Base-by-base conservation (phyloP, 2,113 vertebrate genomes). In the Notarius quadriscutis region DNA sequence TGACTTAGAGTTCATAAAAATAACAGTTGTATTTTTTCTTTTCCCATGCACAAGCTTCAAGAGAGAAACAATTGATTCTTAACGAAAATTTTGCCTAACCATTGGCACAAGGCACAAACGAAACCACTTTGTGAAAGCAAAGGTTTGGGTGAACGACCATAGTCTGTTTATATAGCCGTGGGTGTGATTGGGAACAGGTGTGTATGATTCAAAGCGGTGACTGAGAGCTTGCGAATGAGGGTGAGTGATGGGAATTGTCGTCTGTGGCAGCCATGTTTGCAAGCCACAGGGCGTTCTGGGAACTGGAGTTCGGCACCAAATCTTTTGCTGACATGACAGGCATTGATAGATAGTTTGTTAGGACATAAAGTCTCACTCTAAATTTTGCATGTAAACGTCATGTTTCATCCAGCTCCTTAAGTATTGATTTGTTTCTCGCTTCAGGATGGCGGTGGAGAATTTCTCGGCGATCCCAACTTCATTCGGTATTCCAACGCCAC, bases 381-480 rank as follows among this genome's bases (percentile, higher is more conserved):
- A 30, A 41, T 2, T 2, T 11, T 57, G 30, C 0, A 62, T 22
- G 22, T 62, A 18, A 18, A 9, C 0, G 0, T 57, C 27, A 60
- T 48, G 55, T 41, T 65, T 79, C 48, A 84, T 77, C 50, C 22
- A 75, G 20, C 14, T 48, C 10, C 55, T 77, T 11, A 75, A 20
- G 0, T 82, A 55, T 15, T 65, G 6, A 65, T 41, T 50, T 27
- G 11, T 77, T 69, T 58, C 65, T 80, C 20, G 22, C 12, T 18
- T 25, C 90, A 97, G 97, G 97, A 98, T 85, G 88, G 85, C 7
- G 97, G 97, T 0, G 96, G 95, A 72, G 0, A 0, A 0, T 90
- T 92, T 69, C 0, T 17, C 4, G 0, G 7, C 1, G 0, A 0
- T 0, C 0, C 51, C 7, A 10, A 0, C 0, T 0, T 5, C 0